Evolutionary conservation across 2,113 vertebrate genomes (phyloP).

Genomic region (Muntiacus reevesi): DNA sequence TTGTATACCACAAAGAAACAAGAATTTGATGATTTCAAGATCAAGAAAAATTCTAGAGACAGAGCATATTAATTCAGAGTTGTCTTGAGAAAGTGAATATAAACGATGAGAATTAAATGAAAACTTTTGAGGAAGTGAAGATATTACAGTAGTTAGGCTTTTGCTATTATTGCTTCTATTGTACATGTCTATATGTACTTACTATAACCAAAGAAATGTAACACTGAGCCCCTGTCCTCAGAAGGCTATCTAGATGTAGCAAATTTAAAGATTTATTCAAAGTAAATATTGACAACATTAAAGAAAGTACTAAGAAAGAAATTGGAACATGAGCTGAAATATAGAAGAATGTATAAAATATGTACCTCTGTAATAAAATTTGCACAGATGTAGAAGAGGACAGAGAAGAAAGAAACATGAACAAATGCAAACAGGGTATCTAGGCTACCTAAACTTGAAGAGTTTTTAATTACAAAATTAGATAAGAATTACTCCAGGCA

Average conservation of each 20-base stretch:
- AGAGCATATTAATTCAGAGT: not conserved
- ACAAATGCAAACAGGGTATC: not conserved
- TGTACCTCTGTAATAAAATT: not conserved
- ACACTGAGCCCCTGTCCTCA: not conserved
- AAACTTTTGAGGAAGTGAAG: not conserved
- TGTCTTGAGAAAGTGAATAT: not conserved
- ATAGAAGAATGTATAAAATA: not conserved
- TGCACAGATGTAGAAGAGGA: not conserved
- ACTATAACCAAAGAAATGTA: not conserved
- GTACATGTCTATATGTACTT: not conserved
- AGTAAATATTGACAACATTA: not conserved
- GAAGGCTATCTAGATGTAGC: not conserved
- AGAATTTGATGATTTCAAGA: not conserved
- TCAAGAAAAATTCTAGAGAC: not conserved
- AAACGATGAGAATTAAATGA: not conserved
- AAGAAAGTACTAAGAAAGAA: not conserved
- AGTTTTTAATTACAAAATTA: not conserved
- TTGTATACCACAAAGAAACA: not conserved
- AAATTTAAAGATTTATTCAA: not conserved
- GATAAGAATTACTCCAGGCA: not conserved
- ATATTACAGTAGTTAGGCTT: not conserved
- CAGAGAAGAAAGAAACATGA: not conserved
- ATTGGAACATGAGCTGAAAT: not conserved
- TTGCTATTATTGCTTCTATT: not conserved
- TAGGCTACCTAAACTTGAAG: not conserved